Evolutionary conservation across 2,888 invertebrate genomes (phyloP).

Genomic region (Cylloceria caligata): DNA sequence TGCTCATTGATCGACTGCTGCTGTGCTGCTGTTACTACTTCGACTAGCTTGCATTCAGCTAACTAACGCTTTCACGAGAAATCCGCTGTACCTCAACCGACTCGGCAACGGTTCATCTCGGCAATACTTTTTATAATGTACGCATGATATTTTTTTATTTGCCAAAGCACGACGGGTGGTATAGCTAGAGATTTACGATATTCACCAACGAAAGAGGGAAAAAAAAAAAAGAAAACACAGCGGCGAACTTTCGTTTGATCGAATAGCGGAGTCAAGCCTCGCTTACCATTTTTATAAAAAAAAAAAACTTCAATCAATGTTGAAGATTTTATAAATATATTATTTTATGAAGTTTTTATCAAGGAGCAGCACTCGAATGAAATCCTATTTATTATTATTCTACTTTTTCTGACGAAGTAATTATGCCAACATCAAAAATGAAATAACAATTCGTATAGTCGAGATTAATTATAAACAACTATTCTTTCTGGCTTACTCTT

Average conservation of each 20-base stretch:
- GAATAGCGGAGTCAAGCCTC: slow-evolving; percentile 2
- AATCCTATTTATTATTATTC: not conserved
- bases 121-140: slow-evolving; percentile 25
- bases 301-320: slow-evolving; percentile 6
- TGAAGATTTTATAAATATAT: not conserved
- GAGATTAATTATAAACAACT: not conserved
- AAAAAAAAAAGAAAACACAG: slow-evolving; percentile 11
- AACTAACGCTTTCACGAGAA: slow-evolving; percentile 34
- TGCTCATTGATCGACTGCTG: slow-evolving; percentile 80
- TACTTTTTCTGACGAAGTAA: not conserved
- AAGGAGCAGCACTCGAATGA: slow-evolving; percentile 14
- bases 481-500: not conserved
- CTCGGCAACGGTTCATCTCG: slow-evolving; percentile 3
- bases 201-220: not conserved
- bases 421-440: not conserved
- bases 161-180: slow-evolving; percentile 1
- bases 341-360: slow-evolving; percentile 9
- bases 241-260: slow-evolving; percentile 13
- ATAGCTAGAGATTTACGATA: not conserved
- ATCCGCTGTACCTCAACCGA: not conserved
- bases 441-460: not conserved
- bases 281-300: not conserved
- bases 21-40: slow-evolving; percentile 58
- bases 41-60: slow-evolving; percentile 23
- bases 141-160: slow-evolving; percentile 49